Percentiles rank a stretch among this genome's conserved stretches.
Evolutionary conservation across 1,140 invertebrate genomes (phyloP).

Genomic region (Dinoponera quadriceps): DNA sequence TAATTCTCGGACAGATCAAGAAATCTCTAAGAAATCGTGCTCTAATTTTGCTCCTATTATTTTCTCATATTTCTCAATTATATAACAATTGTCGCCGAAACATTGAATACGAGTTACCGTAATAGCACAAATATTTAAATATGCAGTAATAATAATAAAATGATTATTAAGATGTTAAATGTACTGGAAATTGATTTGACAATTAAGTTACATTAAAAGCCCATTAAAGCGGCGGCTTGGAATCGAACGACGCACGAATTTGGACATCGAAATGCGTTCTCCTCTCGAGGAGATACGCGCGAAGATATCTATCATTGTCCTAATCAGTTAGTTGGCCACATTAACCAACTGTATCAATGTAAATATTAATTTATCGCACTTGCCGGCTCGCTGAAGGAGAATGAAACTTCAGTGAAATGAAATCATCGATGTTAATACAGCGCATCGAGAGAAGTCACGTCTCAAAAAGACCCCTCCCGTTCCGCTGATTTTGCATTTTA

Average conservation of each 20-base stretch:
- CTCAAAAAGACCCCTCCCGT: not conserved
- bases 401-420: not conserved
- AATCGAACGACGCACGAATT: not conserved
- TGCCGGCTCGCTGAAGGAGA: not conserved
- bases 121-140: too few species aligned
- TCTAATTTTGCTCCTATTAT: too few species aligned
- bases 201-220: not conserved
- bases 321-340: slow-evolving; percentile 9
- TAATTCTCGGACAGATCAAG: too few species aligned
- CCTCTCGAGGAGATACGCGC: not conserved
- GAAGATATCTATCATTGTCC: not conserved
- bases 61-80: too few species aligned
- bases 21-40: too few species aligned
- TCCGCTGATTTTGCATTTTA: not conserved
- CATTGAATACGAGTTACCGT: too few species aligned
- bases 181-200: not conserved
- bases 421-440: not conserved
- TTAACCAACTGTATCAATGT: slow-evolving; percentile 29
- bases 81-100: too few species aligned
- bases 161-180: not conserved
- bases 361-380: slow-evolving; percentile 30
- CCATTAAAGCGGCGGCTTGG: not conserved
- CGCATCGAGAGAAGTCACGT: not conserved
- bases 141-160: too few species aligned
- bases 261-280: not conserved